Evolutionary conservation across 35 echinoderm and acorn worm species (phyloP).

Genomic region (Anneissia japonica): DNA sequence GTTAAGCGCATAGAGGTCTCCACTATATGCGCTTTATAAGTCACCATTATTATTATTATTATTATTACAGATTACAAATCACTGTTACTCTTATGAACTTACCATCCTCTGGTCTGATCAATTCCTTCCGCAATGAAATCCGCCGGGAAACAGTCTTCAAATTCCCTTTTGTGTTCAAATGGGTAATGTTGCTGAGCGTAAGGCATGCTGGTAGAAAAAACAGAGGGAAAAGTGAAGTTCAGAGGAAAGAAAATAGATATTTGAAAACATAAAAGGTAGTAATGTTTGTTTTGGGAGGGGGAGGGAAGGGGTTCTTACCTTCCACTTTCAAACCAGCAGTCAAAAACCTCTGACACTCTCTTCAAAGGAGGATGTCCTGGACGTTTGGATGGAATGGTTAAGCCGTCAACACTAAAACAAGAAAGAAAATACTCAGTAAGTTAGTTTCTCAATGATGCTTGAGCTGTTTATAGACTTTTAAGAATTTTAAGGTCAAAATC

Average conservation of each 20-base stretch:
- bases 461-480: too few species aligned
- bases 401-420: slow-evolving; percentile 54
- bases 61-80: too few species aligned
- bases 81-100: neutral
- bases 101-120: slow-evolving; percentile 99
- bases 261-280: too few species aligned
- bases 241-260: too few species aligned
- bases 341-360: slow-evolving; percentile 85
- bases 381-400: slow-evolving; percentile 93
- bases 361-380: slow-evolving; percentile 76
- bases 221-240: too few species aligned
- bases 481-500: too few species aligned
- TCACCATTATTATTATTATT: too few species aligned
- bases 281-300: neutral
- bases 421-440: neutral
- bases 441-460: too few species aligned
- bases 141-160: slow-evolving; percentile 92
- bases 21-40: too few species aligned
- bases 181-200: slow-evolving; percentile 98
- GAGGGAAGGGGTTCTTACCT: slow-evolving; percentile 35
- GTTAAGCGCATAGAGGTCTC: too few species aligned
- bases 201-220: slow-evolving; percentile 62
- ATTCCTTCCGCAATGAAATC: slow-evolving; percentile 99
- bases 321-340: slow-evolving; percentile 99
- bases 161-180: slow-evolving; percentile 96